Percentiles rank a stretch among this genome's conserved stretches.
These are phyloP conservation scores for Macaria notata DNA, from an alignment of 2,888 invertebrate species.

Conservation along the genomic window DNA sequence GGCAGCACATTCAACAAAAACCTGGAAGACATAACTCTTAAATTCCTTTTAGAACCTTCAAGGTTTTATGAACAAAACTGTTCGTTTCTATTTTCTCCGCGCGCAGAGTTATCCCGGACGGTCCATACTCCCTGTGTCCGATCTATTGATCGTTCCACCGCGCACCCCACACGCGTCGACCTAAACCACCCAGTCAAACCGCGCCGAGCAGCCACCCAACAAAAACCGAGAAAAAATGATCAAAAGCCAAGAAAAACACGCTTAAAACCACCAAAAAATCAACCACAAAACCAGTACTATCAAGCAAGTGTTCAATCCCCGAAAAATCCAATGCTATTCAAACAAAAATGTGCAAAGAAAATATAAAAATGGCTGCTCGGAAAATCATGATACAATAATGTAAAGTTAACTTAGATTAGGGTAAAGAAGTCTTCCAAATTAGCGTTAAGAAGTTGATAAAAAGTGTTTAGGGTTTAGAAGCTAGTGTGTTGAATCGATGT, in stretches of 20 bases:
- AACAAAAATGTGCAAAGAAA: conserved; percentile 27
- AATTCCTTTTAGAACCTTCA: too few species aligned
- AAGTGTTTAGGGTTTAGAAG: conserved; percentile 24
- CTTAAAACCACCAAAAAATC: conserved; percentile 32
- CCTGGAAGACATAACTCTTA: too few species aligned
- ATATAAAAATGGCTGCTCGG: conserved; percentile 60
- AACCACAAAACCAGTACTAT: conserved; percentile 28
- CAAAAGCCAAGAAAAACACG: conserved; percentile 45
- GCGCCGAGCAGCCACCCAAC: conserved; percentile 60
- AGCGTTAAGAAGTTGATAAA: conserved; percentile 36
- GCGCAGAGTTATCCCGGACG: too few species aligned
- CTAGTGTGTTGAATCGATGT: conserved; percentile 39
- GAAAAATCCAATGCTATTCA: conserved; percentile 34
- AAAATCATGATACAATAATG: conserved; percentile 52
- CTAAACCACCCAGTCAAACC: conserved; percentile 43
- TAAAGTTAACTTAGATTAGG: conserved; percentile 50
- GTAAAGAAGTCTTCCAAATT: conserved; percentile 77
- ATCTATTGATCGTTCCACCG: conserved; percentile 65
- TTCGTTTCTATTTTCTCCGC: too few species aligned
- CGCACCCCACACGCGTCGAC: conserved; percentile 62
- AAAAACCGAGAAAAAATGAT: conserved; percentile 55
- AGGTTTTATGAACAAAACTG: too few species aligned
- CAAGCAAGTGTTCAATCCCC: conserved; percentile 26
- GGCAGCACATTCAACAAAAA: too few species aligned
- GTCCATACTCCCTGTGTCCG: conserved; percentile 28